Conservation (phyloP, 2,113 vertebrate species). For the Micromys minutus region DNA sequence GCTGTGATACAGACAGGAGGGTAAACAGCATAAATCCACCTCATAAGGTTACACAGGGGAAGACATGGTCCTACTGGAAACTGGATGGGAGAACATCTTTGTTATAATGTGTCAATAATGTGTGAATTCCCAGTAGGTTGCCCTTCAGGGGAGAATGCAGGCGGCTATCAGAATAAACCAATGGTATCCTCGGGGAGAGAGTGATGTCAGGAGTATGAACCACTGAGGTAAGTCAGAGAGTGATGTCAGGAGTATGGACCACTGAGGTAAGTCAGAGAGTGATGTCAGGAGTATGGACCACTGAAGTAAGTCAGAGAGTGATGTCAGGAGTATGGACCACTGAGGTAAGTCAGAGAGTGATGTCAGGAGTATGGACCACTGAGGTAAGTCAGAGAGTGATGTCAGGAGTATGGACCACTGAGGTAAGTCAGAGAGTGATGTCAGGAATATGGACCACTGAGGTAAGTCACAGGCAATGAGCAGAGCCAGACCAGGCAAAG, state of each 20-base stretch:
- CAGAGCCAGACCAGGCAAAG: not conserved
- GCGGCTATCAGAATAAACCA: not conserved
- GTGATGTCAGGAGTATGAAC: not conserved
- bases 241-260: not conserved
- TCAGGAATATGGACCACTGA: not conserved
- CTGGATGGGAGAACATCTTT: not conserved
- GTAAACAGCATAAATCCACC: not conserved
- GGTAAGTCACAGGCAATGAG: not conserved
- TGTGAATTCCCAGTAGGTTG: not conserved
- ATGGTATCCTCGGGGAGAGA: not conserved
- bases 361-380: not conserved
- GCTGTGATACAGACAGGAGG: not conserved
- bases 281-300: not conserved
- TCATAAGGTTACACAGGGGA: not conserved
- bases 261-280: not conserved
- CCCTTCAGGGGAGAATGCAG: not conserved
- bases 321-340: not conserved
- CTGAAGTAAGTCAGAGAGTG: not conserved
- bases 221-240: not conserved
- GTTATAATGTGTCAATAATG: not conserved
- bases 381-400: not conserved
- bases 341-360: not conserved
- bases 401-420: not conserved
- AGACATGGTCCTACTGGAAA: rapidly evolving
- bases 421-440: not conserved